A percentile compares a stretch with the other conserved stretches of the same genome.
phyloP scores from a whole-genome alignment of 2,888 invertebrate species.

The Ichneumoninae sp. region DNA sequence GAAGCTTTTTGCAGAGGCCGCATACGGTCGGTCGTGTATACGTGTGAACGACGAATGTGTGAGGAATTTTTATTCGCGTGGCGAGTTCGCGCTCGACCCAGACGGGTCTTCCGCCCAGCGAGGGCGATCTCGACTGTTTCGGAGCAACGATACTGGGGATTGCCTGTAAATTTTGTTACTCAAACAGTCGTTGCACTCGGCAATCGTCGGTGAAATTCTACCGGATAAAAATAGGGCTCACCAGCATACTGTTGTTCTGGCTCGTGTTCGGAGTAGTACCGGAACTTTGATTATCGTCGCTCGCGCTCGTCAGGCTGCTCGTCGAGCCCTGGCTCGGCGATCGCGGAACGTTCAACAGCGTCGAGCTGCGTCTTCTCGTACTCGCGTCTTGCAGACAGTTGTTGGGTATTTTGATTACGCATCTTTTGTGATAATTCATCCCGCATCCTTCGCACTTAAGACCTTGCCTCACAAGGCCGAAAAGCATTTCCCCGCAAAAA shows the following conservation, averaged over 20 bases:
- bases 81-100: slow-evolving; percentile 91
- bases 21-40: slow-evolving; percentile 99
- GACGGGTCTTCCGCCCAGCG: slow-evolving; percentile 88
- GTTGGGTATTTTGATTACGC: slow-evolving; percentile 98
- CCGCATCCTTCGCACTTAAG: slow-evolving; percentile 99
- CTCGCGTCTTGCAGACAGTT: slow-evolving; percentile 91
- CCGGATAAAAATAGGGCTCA: slow-evolving; percentile 85
- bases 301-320: slow-evolving; percentile 87
- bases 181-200: background rate
- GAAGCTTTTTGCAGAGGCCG: slow-evolving; percentile 96
- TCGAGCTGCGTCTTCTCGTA: slow-evolving; percentile 81
- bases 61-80: slow-evolving; percentile 90
- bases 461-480: slow-evolving; percentile 98
- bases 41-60: slow-evolving; percentile 98
- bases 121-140: slow-evolving; percentile 89
- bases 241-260: slow-evolving; percentile 89
- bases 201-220: background rate
- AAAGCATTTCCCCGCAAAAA: slow-evolving; percentile 99
- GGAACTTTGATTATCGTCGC: slow-evolving; percentile 85
- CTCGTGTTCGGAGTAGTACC: slow-evolving; percentile 84
- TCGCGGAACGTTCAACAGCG: slow-evolving; percentile 84
- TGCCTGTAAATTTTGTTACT: slow-evolving; percentile 70
- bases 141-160: slow-evolving; percentile 83
- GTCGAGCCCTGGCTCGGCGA: slow-evolving; percentile 92
- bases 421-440: slow-evolving; percentile 99